These are phyloP conservation scores for Stomatorhinus walkeri DNA, from an alignment of 2,797 vertebrate species.

Conservation along the genomic window DNA sequence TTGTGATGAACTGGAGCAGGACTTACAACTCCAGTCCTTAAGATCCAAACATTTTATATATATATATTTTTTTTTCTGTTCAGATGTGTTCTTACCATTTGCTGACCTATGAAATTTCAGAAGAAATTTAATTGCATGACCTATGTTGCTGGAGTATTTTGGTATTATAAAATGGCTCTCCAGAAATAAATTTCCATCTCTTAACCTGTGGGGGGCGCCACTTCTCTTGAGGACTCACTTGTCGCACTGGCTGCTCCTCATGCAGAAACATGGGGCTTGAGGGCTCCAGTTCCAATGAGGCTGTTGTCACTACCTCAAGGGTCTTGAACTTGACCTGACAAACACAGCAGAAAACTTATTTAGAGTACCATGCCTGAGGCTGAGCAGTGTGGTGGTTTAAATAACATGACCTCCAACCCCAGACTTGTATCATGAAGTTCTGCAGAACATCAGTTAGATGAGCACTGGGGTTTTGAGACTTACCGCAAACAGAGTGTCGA, in stretches of 20 bases:
- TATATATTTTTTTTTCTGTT: not conserved
- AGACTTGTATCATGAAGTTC: not conserved
- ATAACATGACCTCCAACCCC: not conserved
- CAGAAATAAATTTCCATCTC: not conserved
- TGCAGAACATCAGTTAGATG: not conserved
- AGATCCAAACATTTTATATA: not conserved
- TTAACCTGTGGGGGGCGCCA: not conserved
- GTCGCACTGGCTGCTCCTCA: constrained; percentile 70
- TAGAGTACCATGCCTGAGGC: not conserved
- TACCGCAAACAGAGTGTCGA: constrained; percentile 67
- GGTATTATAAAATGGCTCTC: not conserved
- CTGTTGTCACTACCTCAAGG: constrained; percentile 60
- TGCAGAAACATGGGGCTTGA: constrained; percentile 73
- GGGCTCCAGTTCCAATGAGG: constrained; percentile 58
- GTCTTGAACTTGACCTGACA: constrained; percentile 74
- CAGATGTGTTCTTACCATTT: not conserved
- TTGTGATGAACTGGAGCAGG: not conserved
- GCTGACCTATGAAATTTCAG: not conserved
- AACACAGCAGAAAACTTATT: not conserved
- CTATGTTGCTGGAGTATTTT: not conserved
- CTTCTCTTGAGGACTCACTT: constrained; percentile 53
- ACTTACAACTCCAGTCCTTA: not conserved
- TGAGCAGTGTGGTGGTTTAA: not conserved
- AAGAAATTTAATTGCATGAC: not conserved
- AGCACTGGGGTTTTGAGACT: constrained; percentile 36